Evolutionary conservation across 2,797 vertebrate species (phyloP), one percentile per base, ranked within the genome.

Genomic region (Ctenosaura bakeri): DNA sequence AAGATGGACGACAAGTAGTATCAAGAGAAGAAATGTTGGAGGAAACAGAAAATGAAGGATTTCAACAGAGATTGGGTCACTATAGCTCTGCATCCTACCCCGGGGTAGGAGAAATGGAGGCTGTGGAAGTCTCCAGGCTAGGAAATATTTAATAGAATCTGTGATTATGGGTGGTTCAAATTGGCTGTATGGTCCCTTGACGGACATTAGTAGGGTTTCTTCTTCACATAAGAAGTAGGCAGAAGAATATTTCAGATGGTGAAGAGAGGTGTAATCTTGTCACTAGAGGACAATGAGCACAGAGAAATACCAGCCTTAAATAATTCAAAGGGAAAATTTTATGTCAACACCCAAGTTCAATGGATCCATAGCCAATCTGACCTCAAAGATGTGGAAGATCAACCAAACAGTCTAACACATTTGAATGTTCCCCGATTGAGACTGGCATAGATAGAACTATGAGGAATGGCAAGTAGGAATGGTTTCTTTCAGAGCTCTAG

Each of bases 341-440:
- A 52, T 52, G 50, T 99, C 98, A 73, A 99, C 98, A 2, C 99
- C 98, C 0, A 98, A 98, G 93, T 73, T 78, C 0, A 92, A 85
- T 0, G 89, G 35, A 9, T 88, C 38, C 14, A 62, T 18, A 59
- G 6, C 52, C 14, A 86, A 86, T 80, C 84, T 62, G 93, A 20
- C 20, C 59, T 22, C 95, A 82, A 95, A 88, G 18, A 22, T 92
- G 95, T 13, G 89, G 94, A 81, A 98, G 97, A 92, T 56, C 56
- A 56, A 56, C 13, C 14, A 56, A 22, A 62, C 20, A 62, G 20
- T 6, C 5, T 62, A 62, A 62, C 16, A 62, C 20, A 22, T 62
- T 62, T 22, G 20, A 62, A 62, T 62, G 0, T 62, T 5, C 59
- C 59, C 20, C 22, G 18, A 62, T 52, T 52, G 52, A 91, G 92